Percentiles rank a stretch among this genome's conserved stretches.
Conservation (phyloP, 2,113 vertebrate species). For the Phalacrocorax carbo region DNA sequence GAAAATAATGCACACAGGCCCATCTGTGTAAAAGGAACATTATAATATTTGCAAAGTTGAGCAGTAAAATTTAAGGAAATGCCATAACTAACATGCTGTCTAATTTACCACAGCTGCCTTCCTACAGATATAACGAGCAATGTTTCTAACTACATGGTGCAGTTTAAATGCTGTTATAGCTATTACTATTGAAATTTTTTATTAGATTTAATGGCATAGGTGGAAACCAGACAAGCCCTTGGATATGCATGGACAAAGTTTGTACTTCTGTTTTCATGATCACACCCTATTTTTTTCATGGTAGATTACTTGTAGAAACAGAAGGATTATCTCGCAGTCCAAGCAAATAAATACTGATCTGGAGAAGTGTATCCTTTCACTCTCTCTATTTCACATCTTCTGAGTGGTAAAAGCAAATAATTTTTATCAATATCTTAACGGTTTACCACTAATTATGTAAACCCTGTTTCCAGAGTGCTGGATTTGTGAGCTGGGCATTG, state of each 20-base stretch:
- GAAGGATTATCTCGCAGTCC: background rate
- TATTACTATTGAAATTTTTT: background rate
- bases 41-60: background rate
- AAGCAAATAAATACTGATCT: background rate
- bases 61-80: background rate
- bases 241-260: background rate
- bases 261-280: background rate
- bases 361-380: background rate
- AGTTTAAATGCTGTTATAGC: background rate
- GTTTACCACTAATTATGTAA: background rate
- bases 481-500: background rate
- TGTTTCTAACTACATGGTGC: background rate
- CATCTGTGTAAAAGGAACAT: background rate
- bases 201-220: background rate
- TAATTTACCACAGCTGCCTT: background rate
- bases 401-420: background rate
- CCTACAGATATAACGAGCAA: background rate
- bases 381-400: background rate
- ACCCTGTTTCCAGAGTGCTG: background rate
- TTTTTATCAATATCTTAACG: background rate
- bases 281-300: background rate
- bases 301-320: background rate
- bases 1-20: background rate
- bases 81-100: background rate
- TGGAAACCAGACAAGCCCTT: background rate